These are phyloP conservation scores for Pocillopora damicornis DNA, from an alignment of 64 coral and sea anemone genomes.

Conservation along the genomic window DNA sequence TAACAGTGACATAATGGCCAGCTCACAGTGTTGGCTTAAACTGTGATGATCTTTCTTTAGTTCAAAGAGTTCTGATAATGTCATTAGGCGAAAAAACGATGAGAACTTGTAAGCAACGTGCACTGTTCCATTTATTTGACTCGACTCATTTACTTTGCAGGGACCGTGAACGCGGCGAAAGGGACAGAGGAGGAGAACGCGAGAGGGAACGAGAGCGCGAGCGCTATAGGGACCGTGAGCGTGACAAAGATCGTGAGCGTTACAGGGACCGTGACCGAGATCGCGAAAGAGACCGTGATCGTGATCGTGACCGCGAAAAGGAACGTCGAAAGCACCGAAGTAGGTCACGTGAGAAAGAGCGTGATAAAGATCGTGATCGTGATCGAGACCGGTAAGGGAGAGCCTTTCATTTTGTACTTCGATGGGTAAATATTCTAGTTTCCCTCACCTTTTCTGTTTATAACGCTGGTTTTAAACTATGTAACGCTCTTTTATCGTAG, in stretches of 20 bases:
- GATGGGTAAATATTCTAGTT: too few species aligned
- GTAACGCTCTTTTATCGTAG: not conserved
- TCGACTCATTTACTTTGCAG: not conserved
- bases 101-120: too few species aligned
- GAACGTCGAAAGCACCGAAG: conserved; percentile 50
- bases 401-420: too few species aligned
- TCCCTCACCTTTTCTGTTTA: not conserved
- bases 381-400: conserved; percentile 32
- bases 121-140: not conserved
- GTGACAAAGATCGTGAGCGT: conserved; percentile 40
- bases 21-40: not conserved
- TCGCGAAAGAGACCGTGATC: conserved; percentile 43
- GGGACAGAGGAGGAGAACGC: conserved; percentile 5
- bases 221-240: conserved; percentile 23
- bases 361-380: conserved; percentile 43
- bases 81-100: too few species aligned
- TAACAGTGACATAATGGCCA: too few species aligned
- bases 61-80: too few species aligned
- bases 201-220: conserved; percentile 39
- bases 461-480: not conserved
- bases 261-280: conserved; percentile 34
- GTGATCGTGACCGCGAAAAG: conserved; percentile 53
- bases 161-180: conserved; percentile 15
- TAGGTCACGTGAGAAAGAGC: conserved; percentile 47
- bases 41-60: too few species aligned